Evolutionary conservation across 1,140 invertebrate genomes (phyloP).

Genomic region (Neotoxoptera formosana): DNA sequence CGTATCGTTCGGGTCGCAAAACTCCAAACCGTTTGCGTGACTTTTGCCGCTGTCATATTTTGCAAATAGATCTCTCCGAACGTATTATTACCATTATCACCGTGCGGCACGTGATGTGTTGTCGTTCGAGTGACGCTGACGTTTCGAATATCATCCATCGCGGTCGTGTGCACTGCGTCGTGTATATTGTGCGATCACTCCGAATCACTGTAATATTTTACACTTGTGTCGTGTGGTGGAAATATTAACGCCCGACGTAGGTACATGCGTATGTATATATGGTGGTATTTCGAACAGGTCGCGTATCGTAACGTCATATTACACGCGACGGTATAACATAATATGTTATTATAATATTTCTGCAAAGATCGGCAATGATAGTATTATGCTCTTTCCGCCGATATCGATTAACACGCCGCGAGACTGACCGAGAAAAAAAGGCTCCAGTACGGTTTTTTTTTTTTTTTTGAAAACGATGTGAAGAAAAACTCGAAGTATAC

Average conservation of each 20-base stretch:
- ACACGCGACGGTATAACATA: not conserved
- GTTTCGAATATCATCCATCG: not conserved
- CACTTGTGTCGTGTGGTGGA: not conserved
- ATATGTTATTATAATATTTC: too few species aligned
- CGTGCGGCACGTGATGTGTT: too few species aligned
- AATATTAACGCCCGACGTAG: not conserved
- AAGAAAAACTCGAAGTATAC: not conserved
- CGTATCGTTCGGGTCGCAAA: not conserved
- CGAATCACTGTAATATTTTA: conserved; percentile 12
- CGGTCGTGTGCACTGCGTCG: too few species aligned
- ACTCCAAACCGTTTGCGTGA: not conserved
- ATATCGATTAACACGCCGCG: not conserved
- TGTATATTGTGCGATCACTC: not conserved
- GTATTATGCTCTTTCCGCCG: not conserved
- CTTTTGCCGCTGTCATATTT: not conserved
- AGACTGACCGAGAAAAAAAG: not conserved
- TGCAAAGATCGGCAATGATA: not conserved
- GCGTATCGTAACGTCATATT: too few species aligned
- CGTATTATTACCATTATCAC: too few species aligned
- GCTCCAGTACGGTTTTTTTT: not conserved
- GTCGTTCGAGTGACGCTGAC: conserved; percentile 13
- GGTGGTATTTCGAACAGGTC: not conserved
- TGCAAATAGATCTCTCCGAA: not conserved
- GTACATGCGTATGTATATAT: too few species aligned
- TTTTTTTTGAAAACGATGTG: not conserved